These are phyloP conservation scores for Zosterops lateralis DNA, from an alignment of 2,113 vertebrate genomes.

Conservation along the genomic window DNA sequence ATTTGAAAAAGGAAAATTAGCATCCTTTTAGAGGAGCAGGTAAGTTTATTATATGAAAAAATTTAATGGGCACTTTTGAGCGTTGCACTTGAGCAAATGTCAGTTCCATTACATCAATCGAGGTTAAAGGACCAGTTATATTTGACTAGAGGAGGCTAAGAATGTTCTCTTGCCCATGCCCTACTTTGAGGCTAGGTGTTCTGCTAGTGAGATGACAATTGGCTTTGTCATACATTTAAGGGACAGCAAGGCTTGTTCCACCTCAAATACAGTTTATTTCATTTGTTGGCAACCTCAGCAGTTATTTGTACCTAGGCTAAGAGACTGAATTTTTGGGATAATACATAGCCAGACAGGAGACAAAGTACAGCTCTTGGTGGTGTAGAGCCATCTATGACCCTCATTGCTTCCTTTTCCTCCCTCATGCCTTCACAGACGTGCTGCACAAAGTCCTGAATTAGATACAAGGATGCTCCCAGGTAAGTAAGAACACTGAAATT, in stretches of 20 bases:
- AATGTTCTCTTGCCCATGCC: not conserved
- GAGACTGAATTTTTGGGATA: not conserved
- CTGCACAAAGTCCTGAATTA: not conserved
- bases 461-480: not conserved
- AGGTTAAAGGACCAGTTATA: not conserved
- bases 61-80: not conserved
- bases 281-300: not conserved
- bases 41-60: not conserved
- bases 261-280: not conserved
- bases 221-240: not conserved
- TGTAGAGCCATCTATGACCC: not conserved
- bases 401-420: not conserved
- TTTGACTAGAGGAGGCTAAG: not conserved
- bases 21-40: not conserved
- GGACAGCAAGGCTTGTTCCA: not conserved
- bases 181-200: not conserved
- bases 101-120: rapidly evolving
- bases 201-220: not conserved
- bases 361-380: not conserved
- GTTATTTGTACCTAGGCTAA: not conserved
- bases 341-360: not conserved
- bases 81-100: not conserved
- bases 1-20: not conserved
- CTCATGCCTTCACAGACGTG: not conserved
- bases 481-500: not conserved